Conservation (phyloP, 2,113 vertebrate genomes). For the Pampusana beccarii region DNA sequence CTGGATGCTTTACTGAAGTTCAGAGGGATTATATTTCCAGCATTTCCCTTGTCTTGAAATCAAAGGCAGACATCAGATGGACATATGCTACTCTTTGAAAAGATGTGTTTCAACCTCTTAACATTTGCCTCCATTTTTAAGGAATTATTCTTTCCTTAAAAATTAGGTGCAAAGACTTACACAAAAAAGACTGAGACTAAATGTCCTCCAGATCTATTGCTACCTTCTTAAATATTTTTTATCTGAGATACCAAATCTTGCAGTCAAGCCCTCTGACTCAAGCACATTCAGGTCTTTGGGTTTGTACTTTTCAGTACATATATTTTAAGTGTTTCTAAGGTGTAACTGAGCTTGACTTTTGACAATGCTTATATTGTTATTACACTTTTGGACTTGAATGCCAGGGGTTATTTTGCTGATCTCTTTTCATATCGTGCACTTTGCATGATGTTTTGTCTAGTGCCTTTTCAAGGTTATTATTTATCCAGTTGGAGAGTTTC, state of each 20-base stretch:
- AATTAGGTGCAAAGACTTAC: not conserved
- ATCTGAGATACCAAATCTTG: not conserved
- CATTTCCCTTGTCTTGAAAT: not conserved
- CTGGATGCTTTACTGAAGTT: not conserved
- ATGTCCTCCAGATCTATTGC: not conserved
- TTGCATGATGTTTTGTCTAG: not conserved
- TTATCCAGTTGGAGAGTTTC: constrained; percentile 50
- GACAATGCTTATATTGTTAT: not conserved
- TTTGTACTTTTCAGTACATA: not conserved
- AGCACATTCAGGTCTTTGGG: not conserved
- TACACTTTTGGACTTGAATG: constrained; percentile 18
- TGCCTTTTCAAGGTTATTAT: constrained; percentile 41
- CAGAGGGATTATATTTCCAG: not conserved
- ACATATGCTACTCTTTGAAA: not conserved
- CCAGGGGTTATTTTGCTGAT: constrained; percentile 49
- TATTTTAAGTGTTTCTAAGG: not conserved
- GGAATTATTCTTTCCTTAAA: not conserved
- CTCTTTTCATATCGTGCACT: constrained; percentile 24
- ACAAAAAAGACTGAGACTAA: not conserved
- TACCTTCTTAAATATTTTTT: not conserved
- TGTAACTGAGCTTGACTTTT: constrained; percentile 10
- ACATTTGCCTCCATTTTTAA: not conserved
- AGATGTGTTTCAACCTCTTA: not conserved
- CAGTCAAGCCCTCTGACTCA: not conserved
- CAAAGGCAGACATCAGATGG: not conserved